phyloP scores from a whole-genome alignment of 2,797 vertebrate species.

The Gymnopithys bicolor region DNA sequence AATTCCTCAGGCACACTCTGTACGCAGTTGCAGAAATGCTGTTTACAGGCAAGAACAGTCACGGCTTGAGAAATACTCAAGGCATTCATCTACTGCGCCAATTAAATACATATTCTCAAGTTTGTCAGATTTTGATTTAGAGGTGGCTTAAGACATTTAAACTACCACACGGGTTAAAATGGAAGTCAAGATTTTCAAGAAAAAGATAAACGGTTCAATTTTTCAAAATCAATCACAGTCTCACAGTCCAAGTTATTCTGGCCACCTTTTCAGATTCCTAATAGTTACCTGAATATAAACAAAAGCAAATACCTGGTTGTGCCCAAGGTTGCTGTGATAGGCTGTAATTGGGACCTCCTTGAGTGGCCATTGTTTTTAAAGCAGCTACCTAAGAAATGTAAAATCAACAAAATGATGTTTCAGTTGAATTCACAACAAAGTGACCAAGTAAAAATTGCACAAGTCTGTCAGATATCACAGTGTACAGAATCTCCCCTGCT shows the following conservation, averaged over 20 bases:
- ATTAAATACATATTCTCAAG: neutral
- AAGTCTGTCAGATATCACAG: neutral
- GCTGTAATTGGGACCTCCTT: constrained; percentile 93
- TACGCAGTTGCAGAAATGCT: neutral
- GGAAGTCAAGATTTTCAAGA: neutral
- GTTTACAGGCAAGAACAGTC: constrained; percentile 2
- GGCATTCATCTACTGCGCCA: neutral
- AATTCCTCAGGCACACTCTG: neutral
- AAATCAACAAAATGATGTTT: neutral
- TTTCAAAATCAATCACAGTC: neutral
- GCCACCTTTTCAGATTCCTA: neutral
- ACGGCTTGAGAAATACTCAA: neutral
- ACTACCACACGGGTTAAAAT: neutral
- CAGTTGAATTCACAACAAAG: neutral
- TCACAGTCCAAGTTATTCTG: neutral
- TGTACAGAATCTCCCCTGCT: neutral
- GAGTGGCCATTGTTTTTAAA: constrained; percentile 91
- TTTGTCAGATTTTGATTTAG: neutral
- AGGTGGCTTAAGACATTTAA: neutral
- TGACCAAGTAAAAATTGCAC: neutral
- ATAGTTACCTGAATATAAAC: neutral
- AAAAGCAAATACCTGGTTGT: constrained; percentile 86
- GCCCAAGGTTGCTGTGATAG: constrained; percentile 97
- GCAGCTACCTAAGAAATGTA: constrained; percentile 85
- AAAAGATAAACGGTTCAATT: neutral